Percentiles rank a stretch among this genome's conserved stretches.
Evolutionary conservation across 1,140 invertebrate species (phyloP).

Genomic region (Pararge aegeria): DNA sequence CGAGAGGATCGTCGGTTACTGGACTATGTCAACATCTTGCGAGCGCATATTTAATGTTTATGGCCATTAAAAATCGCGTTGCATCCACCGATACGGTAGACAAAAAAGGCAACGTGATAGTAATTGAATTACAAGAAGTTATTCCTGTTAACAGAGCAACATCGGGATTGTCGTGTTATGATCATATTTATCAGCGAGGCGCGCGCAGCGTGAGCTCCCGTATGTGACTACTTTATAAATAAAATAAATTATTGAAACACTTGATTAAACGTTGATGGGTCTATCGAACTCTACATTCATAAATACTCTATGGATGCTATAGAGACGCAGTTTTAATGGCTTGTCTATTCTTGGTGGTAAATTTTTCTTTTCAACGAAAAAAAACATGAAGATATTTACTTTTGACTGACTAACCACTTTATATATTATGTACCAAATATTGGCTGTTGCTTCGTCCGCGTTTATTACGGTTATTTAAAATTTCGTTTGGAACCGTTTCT

Average conservation of each 20-base stretch:
- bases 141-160: slow-evolving; percentile 27
- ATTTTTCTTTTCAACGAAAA: no score
- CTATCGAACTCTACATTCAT: background rate
- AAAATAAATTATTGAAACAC: slow-evolving; percentile 26
- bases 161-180: slow-evolving; percentile 26
- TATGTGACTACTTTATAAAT: slow-evolving; percentile 24
- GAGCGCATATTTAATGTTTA: background rate
- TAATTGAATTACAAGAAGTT: slow-evolving; percentile 36
- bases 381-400: no score
- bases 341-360: no score
- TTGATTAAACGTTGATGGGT: slow-evolving; percentile 14
- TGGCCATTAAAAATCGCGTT: background rate
- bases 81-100: background rate
- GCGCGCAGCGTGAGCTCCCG: slow-evolving; percentile 24
- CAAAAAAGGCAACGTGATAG: slow-evolving; percentile 7
- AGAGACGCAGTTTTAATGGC: no score
- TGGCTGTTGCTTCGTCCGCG: no score
- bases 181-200: slow-evolving; percentile 28
- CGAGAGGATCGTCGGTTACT: no score
- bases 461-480: no score
- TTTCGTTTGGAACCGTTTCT: no score
- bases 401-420: no score
- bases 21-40: no score
- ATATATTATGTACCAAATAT: no score
- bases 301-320: no score